phyloP scores from a whole-genome alignment of 2,888 invertebrate species.

The Galeopsomyia nigrocyanea region DNA sequence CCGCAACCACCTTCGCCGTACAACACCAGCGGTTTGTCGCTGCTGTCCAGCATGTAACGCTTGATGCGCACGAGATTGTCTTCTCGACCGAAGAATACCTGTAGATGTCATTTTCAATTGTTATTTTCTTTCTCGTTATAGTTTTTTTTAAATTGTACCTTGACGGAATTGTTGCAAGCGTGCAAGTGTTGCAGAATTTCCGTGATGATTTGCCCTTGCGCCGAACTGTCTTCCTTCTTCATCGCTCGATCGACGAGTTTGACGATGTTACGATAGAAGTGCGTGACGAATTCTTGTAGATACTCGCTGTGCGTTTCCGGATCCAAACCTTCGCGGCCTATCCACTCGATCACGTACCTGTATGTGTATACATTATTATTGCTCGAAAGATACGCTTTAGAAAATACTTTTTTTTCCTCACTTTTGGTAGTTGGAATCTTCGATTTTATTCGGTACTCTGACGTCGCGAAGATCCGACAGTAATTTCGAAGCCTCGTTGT shows the following conservation, averaged over 20 bases:
- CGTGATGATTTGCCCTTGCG: conserved; percentile 93
- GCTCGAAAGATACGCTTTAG: no score
- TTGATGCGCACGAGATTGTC: conserved; percentile 85
- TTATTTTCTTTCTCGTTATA: neutral
- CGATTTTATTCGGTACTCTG: conserved; percentile 89
- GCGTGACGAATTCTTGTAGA: conserved; percentile 91
- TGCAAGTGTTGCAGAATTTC: conserved; percentile 96
- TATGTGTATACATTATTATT: neutral
- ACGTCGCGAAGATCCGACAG: conserved; percentile 91
- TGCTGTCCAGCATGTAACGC: conserved; percentile 85
- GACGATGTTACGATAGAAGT: conserved; percentile 93
- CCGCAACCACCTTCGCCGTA: conserved; percentile 98
- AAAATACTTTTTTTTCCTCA: conserved; percentile 66
- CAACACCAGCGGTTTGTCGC: conserved; percentile 89
- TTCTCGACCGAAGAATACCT: conserved; percentile 93
- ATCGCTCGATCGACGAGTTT: conserved; percentile 94
- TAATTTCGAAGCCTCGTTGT: conserved; percentile 92
- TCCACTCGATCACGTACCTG: conserved; percentile 97
- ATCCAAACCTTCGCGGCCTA: conserved; percentile 93
- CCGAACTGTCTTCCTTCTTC: conserved; percentile 94
- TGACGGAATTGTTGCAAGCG: conserved; percentile 93
- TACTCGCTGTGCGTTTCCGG: conserved; percentile 94
- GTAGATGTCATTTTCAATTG: conserved; percentile 16
- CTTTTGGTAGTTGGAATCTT: conserved; percentile 90
- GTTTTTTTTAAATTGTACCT: conserved; percentile 68